Evolutionary conservation across 2,113 vertebrate genomes (phyloP).

Genomic region (Carassius carassius): DNA sequence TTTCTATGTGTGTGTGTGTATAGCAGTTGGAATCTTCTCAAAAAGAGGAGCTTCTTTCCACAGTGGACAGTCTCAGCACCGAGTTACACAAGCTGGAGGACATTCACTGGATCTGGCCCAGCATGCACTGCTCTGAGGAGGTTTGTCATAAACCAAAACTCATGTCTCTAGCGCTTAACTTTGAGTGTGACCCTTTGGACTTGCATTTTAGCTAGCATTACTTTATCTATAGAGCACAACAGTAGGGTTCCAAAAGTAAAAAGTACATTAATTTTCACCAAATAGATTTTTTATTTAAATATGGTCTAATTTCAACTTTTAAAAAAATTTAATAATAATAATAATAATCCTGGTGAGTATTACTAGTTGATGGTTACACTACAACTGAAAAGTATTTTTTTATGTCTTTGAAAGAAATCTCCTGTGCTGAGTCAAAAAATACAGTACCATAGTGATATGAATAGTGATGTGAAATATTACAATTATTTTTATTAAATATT

Average conservation of each 20-base stretch:
- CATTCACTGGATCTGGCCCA: slow-evolving; percentile 88
- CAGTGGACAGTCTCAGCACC: slow-evolving; percentile 78
- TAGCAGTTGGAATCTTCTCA: slow-evolving; percentile 80
- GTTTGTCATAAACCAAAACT: slow-evolving; percentile 61
- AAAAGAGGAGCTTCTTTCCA: slow-evolving; percentile 77
- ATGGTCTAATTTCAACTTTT: no score
- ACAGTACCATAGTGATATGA: no score
- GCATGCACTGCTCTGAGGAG: slow-evolving; percentile 83
- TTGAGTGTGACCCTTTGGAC: no score
- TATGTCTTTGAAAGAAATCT: not conserved
- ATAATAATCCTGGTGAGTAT: no score
- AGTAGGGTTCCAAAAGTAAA: not conserved
- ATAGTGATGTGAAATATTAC: no score
- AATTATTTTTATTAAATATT: no score
- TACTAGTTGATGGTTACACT: no score
- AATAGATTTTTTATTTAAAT: not conserved
- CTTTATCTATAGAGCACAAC: not conserved
- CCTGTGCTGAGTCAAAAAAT: not conserved
- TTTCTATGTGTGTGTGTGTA: not conserved
- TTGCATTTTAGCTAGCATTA: not conserved
- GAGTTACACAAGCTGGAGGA: slow-evolving; percentile 86
- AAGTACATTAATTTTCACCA: not conserved
- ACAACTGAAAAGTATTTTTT: no score
- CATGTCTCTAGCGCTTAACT: no score
- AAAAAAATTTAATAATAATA: no score